phyloP scores from a whole-genome alignment of 2,888 invertebrate genomes.

The Zygaena filipendulae region DNA sequence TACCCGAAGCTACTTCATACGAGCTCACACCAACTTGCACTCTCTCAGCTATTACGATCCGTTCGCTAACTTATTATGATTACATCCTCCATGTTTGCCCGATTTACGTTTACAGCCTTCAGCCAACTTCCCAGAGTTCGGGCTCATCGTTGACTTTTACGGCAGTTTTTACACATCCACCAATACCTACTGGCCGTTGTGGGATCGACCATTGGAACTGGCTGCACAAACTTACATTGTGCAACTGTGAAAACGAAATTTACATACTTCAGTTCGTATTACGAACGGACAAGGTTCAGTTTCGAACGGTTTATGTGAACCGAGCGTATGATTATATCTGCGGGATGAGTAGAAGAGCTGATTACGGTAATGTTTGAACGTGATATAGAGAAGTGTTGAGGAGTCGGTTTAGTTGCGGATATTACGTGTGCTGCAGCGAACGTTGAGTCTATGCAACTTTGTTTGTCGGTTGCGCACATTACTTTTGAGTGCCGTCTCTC shows the following conservation, averaged over 20 bases:
- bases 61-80: conserved; percentile 30
- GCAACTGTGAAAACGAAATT: conserved; percentile 6
- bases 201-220: conserved; percentile 19
- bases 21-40: no score
- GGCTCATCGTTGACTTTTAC: conserved; percentile 44
- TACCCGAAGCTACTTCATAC: no score
- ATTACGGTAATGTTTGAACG: conserved; percentile 40
- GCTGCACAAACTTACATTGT: conserved; percentile 18
- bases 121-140: conserved; percentile 26
- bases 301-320: not conserved
- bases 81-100: conserved; percentile 23
- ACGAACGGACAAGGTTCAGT: conserved; percentile 9
- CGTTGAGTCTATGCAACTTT: no score
- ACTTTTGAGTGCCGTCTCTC: no score
- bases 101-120: conserved; percentile 24
- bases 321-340: no score
- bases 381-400: conserved; percentile 30
- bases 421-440: no score
- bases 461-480: no score
- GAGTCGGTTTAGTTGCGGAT: conserved; percentile 7
- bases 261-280: not conserved
- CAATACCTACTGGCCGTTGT: conserved; percentile 22
- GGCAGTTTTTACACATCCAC: conserved; percentile 42
- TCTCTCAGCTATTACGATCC: no score
- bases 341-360: conserved; percentile 31